A percentile compares a stretch with the other conserved stretches of the same genome.
Conservation (phyloP, 2,113 vertebrate species). For the Tamias sibiricus region DNA sequence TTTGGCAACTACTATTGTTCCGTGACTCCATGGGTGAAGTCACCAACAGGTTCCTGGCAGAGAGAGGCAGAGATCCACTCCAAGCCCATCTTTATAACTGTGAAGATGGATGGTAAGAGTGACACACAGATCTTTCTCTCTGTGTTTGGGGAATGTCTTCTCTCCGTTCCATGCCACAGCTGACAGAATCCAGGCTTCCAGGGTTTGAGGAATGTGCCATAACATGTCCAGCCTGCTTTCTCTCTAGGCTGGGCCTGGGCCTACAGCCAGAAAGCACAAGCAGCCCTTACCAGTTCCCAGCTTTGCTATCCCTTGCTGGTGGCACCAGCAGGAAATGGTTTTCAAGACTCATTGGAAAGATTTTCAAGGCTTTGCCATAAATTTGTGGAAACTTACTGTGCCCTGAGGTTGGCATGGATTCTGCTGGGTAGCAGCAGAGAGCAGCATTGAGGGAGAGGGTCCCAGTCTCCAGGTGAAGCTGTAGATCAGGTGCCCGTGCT, state of each 20-base stretch:
- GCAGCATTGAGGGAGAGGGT: accelerated
- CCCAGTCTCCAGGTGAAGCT: not conserved
- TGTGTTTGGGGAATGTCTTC: not conserved
- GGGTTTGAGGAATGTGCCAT: not conserved
- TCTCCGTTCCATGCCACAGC: accelerated
- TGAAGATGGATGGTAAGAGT: conserved; percentile 94
- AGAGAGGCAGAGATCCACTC: conserved; percentile 90
- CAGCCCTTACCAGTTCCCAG: not conserved
- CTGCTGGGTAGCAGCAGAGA: not conserved
- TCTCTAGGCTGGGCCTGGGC: not conserved
- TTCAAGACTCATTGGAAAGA: not conserved
- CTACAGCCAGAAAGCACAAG: not conserved
- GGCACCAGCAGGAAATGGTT: not conserved
- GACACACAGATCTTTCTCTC: accelerated
- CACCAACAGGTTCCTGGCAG: conserved; percentile 91
- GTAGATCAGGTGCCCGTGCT: too few species aligned
- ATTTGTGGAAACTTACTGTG: not conserved
- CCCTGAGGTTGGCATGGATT: too few species aligned
- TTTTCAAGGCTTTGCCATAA: not conserved
- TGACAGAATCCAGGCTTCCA: not conserved
- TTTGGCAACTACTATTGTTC: conserved; percentile 94
- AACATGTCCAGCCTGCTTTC: not conserved
- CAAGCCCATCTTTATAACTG: conserved; percentile 90
- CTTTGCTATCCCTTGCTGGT: not conserved
- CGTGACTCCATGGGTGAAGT: conserved; percentile 93